Conservation (phyloP, 2,113 vertebrate genomes). For the Calypte anna region DNA sequence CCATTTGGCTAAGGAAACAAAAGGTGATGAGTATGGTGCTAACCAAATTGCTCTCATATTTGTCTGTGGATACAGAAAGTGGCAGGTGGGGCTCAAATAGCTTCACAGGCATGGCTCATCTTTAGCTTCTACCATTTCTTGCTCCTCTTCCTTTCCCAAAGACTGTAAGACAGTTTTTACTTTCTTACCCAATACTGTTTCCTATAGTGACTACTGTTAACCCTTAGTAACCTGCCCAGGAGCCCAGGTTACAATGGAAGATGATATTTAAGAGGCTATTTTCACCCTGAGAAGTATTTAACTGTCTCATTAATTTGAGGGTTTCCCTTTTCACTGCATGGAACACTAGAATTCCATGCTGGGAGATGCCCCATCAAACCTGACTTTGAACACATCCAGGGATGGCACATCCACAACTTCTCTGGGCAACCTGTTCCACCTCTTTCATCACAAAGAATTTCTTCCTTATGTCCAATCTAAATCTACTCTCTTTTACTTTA, state of each 20-base stretch:
- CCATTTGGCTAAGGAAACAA: background rate
- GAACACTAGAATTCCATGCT: background rate
- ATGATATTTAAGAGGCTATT: background rate
- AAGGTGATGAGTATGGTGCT: background rate
- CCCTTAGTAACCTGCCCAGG: background rate
- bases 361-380: background rate
- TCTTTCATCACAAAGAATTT: background rate
- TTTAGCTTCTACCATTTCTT: background rate
- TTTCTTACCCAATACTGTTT: constrained; percentile 12
- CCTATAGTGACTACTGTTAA: background rate
- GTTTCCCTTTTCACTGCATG: background rate
- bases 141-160: constrained; percentile 47
- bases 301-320: background rate
- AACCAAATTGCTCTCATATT: background rate
- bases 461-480: background rate
- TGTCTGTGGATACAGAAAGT: background rate
- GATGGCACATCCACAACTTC: background rate
- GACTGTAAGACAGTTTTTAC: background rate
- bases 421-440: too few relatives aligned
- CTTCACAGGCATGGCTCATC: background rate
- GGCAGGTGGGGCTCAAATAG: background rate
- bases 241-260: background rate
- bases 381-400: background rate
- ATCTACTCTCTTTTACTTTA: background rate
- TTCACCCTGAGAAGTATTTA: background rate